Evolutionary conservation across 2,113 vertebrate species (phyloP).

Genomic region (Myxocyprinus asiaticus): DNA sequence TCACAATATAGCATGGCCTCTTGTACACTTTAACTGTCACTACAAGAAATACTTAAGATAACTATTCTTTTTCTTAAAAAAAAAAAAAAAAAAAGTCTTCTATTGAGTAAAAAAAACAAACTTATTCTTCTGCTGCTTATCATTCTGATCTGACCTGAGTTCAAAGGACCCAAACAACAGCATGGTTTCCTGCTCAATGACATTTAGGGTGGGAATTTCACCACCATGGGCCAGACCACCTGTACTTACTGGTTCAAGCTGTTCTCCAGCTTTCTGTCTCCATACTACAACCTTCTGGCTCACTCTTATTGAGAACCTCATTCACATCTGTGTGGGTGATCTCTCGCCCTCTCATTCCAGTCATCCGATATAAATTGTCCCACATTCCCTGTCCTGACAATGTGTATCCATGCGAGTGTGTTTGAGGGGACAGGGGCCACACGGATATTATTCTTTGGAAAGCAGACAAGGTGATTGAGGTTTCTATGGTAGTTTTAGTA

Average conservation of each 20-base stretch:
- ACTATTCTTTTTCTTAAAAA: not conserved
- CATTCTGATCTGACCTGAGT: too few species aligned
- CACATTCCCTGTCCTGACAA: not conserved
- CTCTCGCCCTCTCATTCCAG: not conserved
- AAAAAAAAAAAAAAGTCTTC: not conserved
- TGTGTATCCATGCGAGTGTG: not conserved
- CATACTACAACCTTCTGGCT: slow-evolving; percentile 3
- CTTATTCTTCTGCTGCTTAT: not conserved
- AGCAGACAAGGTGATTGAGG: too few species aligned
- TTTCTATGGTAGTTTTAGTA: too few species aligned
- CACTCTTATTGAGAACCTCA: slow-evolving; percentile 15
- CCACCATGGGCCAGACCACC: too few species aligned
- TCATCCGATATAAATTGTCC: not conserved
- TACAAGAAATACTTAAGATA: too few species aligned
- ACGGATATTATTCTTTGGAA: too few species aligned
- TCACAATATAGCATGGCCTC: too few species aligned
- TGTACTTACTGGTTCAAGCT: not conserved
- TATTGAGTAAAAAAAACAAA: not conserved
- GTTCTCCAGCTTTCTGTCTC: slow-evolving; percentile 3
- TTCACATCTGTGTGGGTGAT: slow-evolving; percentile 6
- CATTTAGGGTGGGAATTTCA: too few species aligned
- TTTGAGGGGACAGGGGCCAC: too few species aligned
- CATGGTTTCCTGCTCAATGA: not conserved
- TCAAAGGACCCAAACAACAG: too few species aligned
- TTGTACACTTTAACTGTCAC: too few species aligned